These are phyloP conservation scores for Achatina immaculata DNA, from an alignment of 1,140 invertebrate species.

Conservation along the genomic window DNA sequence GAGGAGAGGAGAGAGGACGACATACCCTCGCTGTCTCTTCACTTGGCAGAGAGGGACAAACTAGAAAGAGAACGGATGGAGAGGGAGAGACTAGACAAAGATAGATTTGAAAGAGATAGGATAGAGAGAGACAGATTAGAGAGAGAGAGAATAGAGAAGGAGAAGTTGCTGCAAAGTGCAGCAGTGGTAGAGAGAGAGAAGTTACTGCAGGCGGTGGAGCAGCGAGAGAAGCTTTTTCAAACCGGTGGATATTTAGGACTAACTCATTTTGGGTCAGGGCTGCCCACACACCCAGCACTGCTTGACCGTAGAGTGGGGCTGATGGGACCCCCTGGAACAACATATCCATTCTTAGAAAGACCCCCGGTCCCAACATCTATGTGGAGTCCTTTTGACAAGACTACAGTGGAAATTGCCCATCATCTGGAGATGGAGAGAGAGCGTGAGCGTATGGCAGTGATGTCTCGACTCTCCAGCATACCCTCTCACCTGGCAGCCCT, in stretches of 20 bases:
- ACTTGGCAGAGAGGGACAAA: slow-evolving; percentile 32
- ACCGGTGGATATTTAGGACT: slow-evolving; percentile 20
- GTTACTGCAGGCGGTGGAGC: slow-evolving; percentile 39
- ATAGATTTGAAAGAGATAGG: slow-evolving; percentile 31
- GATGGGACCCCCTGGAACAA: slow-evolving; percentile 27
- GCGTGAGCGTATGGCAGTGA: slow-evolving; percentile 48
- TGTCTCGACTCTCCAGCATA: slow-evolving; percentile 39
- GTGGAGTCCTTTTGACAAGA: slow-evolving; percentile 59
- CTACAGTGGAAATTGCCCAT: slow-evolving; percentile 46
- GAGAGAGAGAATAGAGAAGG: slow-evolving; percentile 33
- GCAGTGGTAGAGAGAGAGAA: slow-evolving; percentile 40
- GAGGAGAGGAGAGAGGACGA: slow-evolving; percentile 59
- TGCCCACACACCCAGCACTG: slow-evolving; percentile 27
- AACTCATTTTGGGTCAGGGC: slow-evolving; percentile 7
- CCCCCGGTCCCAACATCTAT: slow-evolving; percentile 46
- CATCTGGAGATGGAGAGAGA: slow-evolving; percentile 56
- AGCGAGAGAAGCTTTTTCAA: slow-evolving; percentile 32
- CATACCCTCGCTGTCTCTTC: slow-evolving; percentile 13
- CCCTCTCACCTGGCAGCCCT: slow-evolving; percentile 43
- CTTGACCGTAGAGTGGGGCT: slow-evolving; percentile 12
- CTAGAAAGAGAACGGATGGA: slow-evolving; percentile 16
- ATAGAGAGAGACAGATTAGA: slow-evolving; percentile 35
- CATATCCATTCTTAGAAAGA: slow-evolving; percentile 44
- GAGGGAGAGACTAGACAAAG: slow-evolving; percentile 29
- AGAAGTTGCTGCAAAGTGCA: slow-evolving; percentile 32